These are phyloP conservation scores for Salminus brasiliensis DNA, from an alignment of 2,113 vertebrate species.

Conservation along the genomic window DNA sequence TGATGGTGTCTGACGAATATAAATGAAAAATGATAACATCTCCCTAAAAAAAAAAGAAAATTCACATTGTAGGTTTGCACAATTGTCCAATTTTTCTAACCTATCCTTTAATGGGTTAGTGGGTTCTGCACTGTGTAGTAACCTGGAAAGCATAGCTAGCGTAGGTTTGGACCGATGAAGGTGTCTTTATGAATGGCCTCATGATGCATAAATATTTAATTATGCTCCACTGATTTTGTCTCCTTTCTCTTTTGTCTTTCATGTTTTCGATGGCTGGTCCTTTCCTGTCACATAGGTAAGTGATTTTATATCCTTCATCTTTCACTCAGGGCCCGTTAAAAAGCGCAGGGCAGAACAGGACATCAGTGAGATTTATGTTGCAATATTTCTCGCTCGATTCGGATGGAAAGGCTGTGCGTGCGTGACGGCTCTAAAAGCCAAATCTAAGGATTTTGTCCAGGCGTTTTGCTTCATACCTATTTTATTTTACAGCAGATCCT, in stretches of 20 bases:
- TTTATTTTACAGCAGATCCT: not conserved
- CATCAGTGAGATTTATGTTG: not conserved
- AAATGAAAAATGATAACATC: too few relatives aligned
- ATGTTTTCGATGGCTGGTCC: not conserved
- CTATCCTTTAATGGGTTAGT: too few relatives aligned
- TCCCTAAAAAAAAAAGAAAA: too few relatives aligned
- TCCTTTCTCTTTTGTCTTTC: not conserved
- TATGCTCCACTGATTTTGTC: not conserved
- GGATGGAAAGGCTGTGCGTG: not conserved
- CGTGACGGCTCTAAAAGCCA: not conserved
- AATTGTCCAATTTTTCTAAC: too few relatives aligned
- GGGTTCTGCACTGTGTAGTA: too few relatives aligned
- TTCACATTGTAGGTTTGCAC: too few relatives aligned
- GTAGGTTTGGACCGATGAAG: not conserved
- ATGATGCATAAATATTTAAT: not conserved
- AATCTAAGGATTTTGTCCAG: not conserved
- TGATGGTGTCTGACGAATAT: too few relatives aligned
- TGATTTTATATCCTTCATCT: not conserved
- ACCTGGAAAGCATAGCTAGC: not conserved
- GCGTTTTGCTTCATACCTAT: not conserved
- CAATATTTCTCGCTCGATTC: not conserved
- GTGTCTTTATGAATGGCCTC: not conserved
- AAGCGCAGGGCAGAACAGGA: constrained; percentile 5
- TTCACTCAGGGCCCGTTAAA: not conserved
- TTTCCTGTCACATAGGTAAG: not conserved